Percentiles rank a stretch among this genome's conserved stretches.
These are phyloP conservation scores for Gouania willdenowi DNA, from an alignment of 2,797 vertebrate genomes.

Conservation along the genomic window DNA sequence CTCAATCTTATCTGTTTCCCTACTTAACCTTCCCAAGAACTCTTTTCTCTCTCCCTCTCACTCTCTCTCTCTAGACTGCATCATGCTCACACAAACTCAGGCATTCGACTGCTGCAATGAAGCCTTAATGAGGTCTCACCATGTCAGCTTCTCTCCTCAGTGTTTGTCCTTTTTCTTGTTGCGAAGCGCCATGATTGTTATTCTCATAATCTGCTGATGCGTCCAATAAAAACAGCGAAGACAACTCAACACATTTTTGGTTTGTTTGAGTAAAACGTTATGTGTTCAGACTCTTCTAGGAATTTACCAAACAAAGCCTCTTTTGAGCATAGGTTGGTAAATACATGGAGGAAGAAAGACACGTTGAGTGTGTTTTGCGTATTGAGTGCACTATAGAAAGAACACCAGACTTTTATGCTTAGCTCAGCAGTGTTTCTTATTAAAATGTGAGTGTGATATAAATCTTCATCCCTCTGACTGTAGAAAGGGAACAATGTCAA, in stretches of 20 bases:
- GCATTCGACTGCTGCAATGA: constrained; percentile 13
- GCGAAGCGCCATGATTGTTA: constrained; percentile 35
- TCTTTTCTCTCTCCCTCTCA: constrained; percentile 54
- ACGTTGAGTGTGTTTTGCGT: too few relatives aligned
- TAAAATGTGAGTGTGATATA: too few relatives aligned
- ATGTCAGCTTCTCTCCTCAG: constrained; percentile 20
- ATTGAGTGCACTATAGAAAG: too few relatives aligned
- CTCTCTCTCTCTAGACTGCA: constrained; percentile 24
- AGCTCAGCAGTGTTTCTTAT: too few relatives aligned
- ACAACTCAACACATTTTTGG: too few relatives aligned
- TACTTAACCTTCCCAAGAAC: constrained; percentile 70
- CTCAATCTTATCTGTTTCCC: constrained; percentile 75
- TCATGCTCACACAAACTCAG: constrained; percentile 16
- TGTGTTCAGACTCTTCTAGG: constrained; percentile 10
- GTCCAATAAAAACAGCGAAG: constrained; percentile 31
- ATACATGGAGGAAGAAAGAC: too few relatives aligned
- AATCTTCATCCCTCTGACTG: too few relatives aligned
- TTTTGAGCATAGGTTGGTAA: too few relatives aligned
- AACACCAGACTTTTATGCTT: too few relatives aligned
- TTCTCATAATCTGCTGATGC: constrained; percentile 14
- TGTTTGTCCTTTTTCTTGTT: constrained; percentile 9
- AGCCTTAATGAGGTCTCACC: constrained; percentile 66
- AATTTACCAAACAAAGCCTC: neutral
- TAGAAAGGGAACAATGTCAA: too few relatives aligned
- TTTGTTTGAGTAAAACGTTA: too few relatives aligned